Conservation (phyloP, 2,888 invertebrate species). For the Euzophera pinguis region DNA sequence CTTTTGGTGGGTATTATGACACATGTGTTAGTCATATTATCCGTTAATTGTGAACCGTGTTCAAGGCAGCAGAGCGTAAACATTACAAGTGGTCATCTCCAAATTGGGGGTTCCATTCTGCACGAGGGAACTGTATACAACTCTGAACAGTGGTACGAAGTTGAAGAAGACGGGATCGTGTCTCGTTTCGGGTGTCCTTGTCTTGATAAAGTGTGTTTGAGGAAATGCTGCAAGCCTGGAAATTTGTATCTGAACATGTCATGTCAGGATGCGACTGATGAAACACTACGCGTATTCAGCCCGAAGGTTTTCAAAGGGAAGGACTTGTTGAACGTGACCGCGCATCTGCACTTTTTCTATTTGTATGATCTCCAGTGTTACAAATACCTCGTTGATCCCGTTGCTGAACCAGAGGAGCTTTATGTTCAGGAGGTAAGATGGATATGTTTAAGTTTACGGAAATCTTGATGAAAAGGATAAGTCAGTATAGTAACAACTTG, state of each 20-base stretch:
- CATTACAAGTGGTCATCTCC: slow-evolving; percentile 45
- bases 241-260: slow-evolving; percentile 37
- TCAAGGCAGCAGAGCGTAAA: slow-evolving; percentile 50
- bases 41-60: slow-evolving; percentile 43
- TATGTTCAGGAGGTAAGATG: slow-evolving; percentile 60
- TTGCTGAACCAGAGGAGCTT: slow-evolving; percentile 34
- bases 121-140: slow-evolving; percentile 50
- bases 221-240: slow-evolving; percentile 54
- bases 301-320: slow-evolving; percentile 53
- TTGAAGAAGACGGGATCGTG: slow-evolving; percentile 33
- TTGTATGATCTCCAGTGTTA: slow-evolving; percentile 46
- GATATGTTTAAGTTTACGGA: no score
- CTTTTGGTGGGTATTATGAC: slow-evolving; percentile 26
- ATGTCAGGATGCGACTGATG: slow-evolving; percentile 38
- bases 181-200: slow-evolving; percentile 58
- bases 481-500: no score
- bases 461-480: no score
- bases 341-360: slow-evolving; percentile 53
- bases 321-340: slow-evolving; percentile 32
- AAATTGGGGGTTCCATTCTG: slow-evolving; percentile 49
- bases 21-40: slow-evolving; percentile 26
- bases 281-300: slow-evolving; percentile 49
- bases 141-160: slow-evolving; percentile 48
- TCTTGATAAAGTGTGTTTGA: slow-evolving; percentile 51
- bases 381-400: slow-evolving; percentile 52